Base-by-base conservation (phyloP, 53 echinoderm and acorn worm species). In the Luidia sarsii region DNA sequence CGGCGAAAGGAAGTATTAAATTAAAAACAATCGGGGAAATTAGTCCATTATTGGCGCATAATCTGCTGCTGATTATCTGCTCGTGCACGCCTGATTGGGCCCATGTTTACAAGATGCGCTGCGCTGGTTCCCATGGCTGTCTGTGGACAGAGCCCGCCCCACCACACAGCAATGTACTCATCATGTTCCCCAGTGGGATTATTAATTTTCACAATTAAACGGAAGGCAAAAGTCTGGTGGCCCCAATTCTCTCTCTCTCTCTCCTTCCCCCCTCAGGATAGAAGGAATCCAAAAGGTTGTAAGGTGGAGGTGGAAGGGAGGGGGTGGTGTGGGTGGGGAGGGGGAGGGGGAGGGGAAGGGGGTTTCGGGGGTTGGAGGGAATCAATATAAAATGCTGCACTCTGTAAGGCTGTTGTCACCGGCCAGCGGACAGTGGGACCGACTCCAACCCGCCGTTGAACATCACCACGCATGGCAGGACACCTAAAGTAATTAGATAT, bases 141-240 rank as follows among this genome's bases (percentile, higher is more conserved):
- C 3, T 39, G 9, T 19, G 41, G 16, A 37, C 56, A 20, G 18
- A 36, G 13, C 27, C 4, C 25, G 53, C 50, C 25, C 25, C 23
- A 50, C 39, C 33, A 33, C n/a, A 65, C 16, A 1, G n/a, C 35
- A 15, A 33, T 14, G 6, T 21, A 11, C 1, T n/a, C 27, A 18
- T 38, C 43, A 54, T 36, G 23, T 54, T 36, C 39, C 39, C 10
- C 1, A 9, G 24, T 15, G 18, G 55, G 22, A 39, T 41, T 72
- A 56, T 72, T 57, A 56, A 38, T 72, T 38, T 37, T 39, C 39
- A 55, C 54, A 54, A 55, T 28, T 55, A 56, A 72, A n/a, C 29
- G 28, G 27, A 15, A 72, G 38, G 21, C 72, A 36, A 33, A 33
- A 63, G 36, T 33, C 15, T 33, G 34, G 19, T 36, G 20, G 51